A percentile compares a stretch with the other conserved stretches of the same genome.
Conservation (phyloP, 2,113 vertebrate species). For the Glareola pratincola region DNA sequence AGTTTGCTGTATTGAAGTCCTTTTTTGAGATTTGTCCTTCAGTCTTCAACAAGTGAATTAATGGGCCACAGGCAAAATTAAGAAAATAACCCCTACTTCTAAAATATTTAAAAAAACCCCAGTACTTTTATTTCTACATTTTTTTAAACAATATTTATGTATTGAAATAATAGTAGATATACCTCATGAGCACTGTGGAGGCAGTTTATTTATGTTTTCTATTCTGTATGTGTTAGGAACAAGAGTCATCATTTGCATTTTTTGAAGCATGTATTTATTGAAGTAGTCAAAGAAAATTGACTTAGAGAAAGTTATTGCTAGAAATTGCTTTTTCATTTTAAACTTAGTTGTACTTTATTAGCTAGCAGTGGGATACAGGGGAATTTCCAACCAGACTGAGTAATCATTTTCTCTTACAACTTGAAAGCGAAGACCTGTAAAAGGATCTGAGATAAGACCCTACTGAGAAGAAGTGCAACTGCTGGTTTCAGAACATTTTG, state of each 20-base stretch:
- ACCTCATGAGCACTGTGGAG: background rate
- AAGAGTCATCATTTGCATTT: background rate
- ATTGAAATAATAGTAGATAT: background rate
- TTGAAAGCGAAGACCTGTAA: background rate
- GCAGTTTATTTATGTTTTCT: background rate
- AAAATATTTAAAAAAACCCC: background rate
- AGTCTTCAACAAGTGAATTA: background rate
- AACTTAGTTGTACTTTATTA: background rate
- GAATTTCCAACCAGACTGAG: background rate
- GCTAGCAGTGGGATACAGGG: background rate
- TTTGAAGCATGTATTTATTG: background rate
- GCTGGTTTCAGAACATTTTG: background rate
- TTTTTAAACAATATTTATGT: background rate
- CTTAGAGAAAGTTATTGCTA: background rate
- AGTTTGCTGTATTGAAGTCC: background rate
- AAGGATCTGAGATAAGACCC: background rate
- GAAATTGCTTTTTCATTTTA: background rate
- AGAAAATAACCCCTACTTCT: background rate
- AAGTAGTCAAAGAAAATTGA: background rate
- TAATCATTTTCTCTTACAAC: background rate
- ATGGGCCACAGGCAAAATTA: background rate
- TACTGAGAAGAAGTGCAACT: background rate
- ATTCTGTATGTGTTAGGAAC: background rate
- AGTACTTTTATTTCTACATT: background rate
- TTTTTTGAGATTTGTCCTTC: background rate